Conservation (phyloP, 2,797 vertebrate genomes). For the Sandelia bainsii region DNA sequence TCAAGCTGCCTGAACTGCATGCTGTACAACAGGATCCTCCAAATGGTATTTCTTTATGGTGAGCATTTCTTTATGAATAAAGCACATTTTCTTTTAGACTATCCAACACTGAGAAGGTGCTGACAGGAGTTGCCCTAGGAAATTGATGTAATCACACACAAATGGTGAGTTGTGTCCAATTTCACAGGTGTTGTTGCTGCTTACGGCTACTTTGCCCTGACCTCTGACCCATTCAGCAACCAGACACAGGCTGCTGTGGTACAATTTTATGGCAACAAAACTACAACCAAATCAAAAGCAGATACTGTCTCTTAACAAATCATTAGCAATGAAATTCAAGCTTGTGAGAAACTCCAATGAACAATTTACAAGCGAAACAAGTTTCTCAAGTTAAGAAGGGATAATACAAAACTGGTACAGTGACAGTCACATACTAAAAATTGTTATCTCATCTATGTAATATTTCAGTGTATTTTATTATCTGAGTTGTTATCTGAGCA, state of each 20-base stretch:
- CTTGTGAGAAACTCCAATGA: constrained; percentile 18
- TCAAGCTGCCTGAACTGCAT: too few relatives aligned
- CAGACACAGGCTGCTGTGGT: constrained; percentile 62
- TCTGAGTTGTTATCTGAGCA: background rate
- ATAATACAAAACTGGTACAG: background rate
- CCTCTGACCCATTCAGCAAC: constrained; percentile 74
- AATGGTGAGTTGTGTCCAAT: constrained; percentile 77
- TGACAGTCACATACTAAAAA: background rate
- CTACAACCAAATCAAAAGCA: constrained; percentile 68
- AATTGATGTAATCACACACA: constrained; percentile 77
- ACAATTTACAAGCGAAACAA: background rate
- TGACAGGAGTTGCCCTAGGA: constrained; percentile 76
- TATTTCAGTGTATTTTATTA: background rate
- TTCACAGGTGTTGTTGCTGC: constrained; percentile 72
- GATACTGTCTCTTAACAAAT: constrained; percentile 46
- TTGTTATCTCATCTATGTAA: background rate
- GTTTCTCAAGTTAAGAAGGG: background rate
- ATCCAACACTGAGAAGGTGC: constrained; percentile 56
- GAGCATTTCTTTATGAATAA: too few relatives aligned
- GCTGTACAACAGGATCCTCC: too few relatives aligned
- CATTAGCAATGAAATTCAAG: constrained; percentile 26
- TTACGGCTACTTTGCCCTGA: constrained; percentile 70
- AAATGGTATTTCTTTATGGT: too few relatives aligned
- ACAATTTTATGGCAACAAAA: constrained; percentile 51
- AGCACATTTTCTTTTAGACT: background rate